Evolutionary conservation across 2,888 invertebrate species (phyloP).

Genomic region (Drosophila helvetica): DNA sequence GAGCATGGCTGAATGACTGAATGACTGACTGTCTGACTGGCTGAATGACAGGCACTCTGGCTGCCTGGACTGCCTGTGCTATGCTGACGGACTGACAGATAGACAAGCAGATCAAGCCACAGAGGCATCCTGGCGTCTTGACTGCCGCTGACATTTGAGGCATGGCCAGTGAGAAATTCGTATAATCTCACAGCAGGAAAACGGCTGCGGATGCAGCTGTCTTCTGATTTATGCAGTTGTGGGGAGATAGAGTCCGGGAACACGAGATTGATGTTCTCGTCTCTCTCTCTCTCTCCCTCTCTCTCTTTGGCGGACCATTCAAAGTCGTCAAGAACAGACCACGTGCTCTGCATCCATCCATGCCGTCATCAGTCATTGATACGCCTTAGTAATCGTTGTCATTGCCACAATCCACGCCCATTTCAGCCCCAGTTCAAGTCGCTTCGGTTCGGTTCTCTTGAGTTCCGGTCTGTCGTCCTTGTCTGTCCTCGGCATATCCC

Average conservation of each 20-base stretch:
- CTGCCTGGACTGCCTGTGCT: slow-evolving; percentile 2
- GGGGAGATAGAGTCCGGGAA: not conserved
- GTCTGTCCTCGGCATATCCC: slow-evolving; percentile 16
- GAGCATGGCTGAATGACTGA: slow-evolving; percentile 24
- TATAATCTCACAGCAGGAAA: slow-evolving; percentile 6
- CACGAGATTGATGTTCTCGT: not conserved
- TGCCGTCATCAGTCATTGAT: slow-evolving; percentile 50
- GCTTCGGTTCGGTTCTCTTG: not conserved
- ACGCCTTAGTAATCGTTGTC: slow-evolving; percentile 44
- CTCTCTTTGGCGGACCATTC: not conserved
- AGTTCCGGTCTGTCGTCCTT: slow-evolving; percentile 1
- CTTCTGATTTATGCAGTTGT: slow-evolving; percentile 31
- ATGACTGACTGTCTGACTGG: slow-evolving; percentile 4
- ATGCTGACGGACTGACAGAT: slow-evolving; percentile 17
- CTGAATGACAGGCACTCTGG: slow-evolving; percentile 8
- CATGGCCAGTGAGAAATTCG: slow-evolving; percentile 24
- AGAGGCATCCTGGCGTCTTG: slow-evolving; percentile 33
- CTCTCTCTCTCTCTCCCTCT: slow-evolving; percentile 7
- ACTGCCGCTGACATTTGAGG: slow-evolving; percentile 53
- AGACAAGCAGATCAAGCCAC: slow-evolving; percentile 15
- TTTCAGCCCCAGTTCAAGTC: slow-evolving; percentile 1
- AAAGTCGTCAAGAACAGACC: slow-evolving; percentile 19
- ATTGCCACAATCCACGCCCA: slow-evolving; percentile 39
- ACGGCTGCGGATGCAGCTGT: slow-evolving; percentile 17
- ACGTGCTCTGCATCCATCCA: slow-evolving; percentile 34